A percentile compares a stretch with the other conserved stretches of the same genome.
Evolutionary conservation across 2,888 invertebrate species (phyloP).

Genomic region (Dynastes hyllus): DNA sequence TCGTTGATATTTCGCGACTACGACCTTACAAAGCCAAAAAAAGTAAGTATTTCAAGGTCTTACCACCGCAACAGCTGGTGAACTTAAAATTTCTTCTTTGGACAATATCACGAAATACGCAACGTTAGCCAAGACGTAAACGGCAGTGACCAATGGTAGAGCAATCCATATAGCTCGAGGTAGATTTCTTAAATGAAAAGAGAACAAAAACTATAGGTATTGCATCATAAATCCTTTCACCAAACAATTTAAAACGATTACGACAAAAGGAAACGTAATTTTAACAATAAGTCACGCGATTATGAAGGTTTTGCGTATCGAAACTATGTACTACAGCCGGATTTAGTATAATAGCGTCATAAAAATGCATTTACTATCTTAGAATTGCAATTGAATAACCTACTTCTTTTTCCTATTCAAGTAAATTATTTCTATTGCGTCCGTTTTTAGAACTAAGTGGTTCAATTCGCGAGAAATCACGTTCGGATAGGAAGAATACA

Average conservation of each 20-base stretch:
- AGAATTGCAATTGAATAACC: too few relatives aligned
- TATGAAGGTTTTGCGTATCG: too few relatives aligned
- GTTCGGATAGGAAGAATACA: constrained; percentile 26
- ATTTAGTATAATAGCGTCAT: too few relatives aligned
- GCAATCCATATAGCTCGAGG: constrained; percentile 96
- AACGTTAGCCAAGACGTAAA: constrained; percentile 92
- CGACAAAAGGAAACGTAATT: too few relatives aligned
- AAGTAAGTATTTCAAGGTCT: constrained; percentile 64
- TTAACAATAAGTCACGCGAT: too few relatives aligned
- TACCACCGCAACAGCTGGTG: constrained; percentile 91
- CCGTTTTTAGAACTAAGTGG: constrained; percentile 44
- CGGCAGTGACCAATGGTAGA: constrained; percentile 90
- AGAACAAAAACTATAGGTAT: constrained; percentile 18
- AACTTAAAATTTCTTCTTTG: constrained; percentile 85
- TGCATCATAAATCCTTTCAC: constrained; percentile 11
- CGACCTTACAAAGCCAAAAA: neutral
- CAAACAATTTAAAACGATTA: neutral
- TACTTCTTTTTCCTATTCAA: neutral
- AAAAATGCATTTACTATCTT: too few relatives aligned
- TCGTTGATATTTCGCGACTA: neutral
- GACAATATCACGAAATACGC: constrained; percentile 93
- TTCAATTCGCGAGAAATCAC: constrained; percentile 53
- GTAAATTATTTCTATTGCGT: neutral
- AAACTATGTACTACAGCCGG: too few relatives aligned
- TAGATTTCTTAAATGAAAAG: constrained; percentile 81